Evolutionary conservation across 2,113 vertebrate species (phyloP), one percentile per base, ranked within the genome.

Genomic region (Hypanus sabinus): DNA sequence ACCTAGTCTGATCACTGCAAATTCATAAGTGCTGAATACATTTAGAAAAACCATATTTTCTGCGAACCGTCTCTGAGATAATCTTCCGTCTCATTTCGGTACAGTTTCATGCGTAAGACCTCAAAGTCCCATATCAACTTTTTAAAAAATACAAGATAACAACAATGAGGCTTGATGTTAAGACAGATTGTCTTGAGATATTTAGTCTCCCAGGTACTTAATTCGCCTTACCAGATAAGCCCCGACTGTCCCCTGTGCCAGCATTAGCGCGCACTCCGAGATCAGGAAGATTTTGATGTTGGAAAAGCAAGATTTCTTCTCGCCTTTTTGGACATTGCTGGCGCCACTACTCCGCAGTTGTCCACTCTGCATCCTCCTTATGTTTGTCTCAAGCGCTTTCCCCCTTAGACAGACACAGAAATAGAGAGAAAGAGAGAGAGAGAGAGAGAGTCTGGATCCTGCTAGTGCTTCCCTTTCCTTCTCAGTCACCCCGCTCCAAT

Each of bases 201-300:
- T 22, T 55, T 5, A 20, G 81, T 16, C 11, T 62, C 12, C 68
- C 57, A 88, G 57, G 57, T 62, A n/a, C 6, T 68, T 16, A 9
- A 87, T 14, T n/a, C 46, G 70, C 62, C 98, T 99, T 96, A 99
- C 98, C 98, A 99, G 97, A 97, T 99, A 99, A 24, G 98, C 98
- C 95, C 98, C 98, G 93, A 99, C 98, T 24, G 98, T 99, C 95
- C 98, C 98, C 96, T 99, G 98, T 27, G 98, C 98, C 97, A 99
- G 95, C 98, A 99, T 98, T 95, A 99, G 96, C 18, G 98, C 98
- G 96, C 98, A 99, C 96, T 99, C 98, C 95, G 98, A 98, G 94
- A 99, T 97, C 95, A 99, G 95, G 96, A 99, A 99, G 95, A 99
- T 97, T 96, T 98, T 99, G 96, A 99, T 99, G 96, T 97, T 99